phyloP scores from a whole-genome alignment of 2,888 invertebrate genomes.

The Conus canariensis region DNA sequence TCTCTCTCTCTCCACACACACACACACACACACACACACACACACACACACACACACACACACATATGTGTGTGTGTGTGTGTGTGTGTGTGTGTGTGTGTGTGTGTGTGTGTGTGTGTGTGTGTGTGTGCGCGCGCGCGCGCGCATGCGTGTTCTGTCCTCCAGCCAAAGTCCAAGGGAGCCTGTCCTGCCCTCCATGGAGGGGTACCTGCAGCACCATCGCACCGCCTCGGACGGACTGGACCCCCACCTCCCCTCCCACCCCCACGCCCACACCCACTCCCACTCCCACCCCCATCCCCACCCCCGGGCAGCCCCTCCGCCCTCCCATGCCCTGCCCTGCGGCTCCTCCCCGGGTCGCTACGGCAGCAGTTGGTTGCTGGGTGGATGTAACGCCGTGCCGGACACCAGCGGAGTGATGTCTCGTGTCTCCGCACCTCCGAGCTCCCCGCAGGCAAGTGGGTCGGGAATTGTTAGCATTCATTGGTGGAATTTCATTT shows the following conservation, averaged over 20 bases:
- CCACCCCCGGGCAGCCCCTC: neutral
- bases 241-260: neutral
- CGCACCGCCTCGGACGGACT: neutral
- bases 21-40: too few relatives aligned
- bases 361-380: constrained; percentile 3
- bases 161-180: too few relatives aligned
- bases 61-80: too few relatives aligned
- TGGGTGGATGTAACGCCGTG: constrained; percentile 10
- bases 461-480: neutral
- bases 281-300: neutral
- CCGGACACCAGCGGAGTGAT: neutral
- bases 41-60: too few relatives aligned
- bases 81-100: too few relatives aligned
- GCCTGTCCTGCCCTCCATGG: neutral
- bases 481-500: neutral
- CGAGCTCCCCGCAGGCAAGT: neutral
- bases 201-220: neutral
- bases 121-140: too few relatives aligned
- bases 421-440: constrained; percentile 8
- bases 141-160: too few relatives aligned
- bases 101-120: too few relatives aligned
- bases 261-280: neutral
- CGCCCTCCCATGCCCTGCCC: neutral
- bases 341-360: neutral
- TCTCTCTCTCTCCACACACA: too few relatives aligned